Evolutionary conservation across 1,140 invertebrate species (phyloP).

Genomic region (Ceratosolen solmsi): DNA sequence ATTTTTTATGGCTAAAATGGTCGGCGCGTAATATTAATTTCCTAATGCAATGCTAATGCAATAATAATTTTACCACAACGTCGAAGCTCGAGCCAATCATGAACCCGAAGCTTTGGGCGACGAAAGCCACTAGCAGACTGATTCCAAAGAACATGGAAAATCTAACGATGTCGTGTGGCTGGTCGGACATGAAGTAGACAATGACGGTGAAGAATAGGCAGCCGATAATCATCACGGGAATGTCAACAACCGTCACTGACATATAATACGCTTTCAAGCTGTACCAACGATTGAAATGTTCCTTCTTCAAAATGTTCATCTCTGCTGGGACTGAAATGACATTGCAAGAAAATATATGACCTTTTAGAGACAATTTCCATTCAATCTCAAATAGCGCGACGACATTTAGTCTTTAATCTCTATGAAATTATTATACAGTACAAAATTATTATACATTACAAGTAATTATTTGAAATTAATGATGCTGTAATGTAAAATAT

Average conservation of each 20-base stretch:
- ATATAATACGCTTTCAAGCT: conserved; percentile 93
- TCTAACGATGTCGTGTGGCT: conserved; percentile 83
- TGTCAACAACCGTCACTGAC: conserved; percentile 88
- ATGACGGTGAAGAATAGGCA: conserved; percentile 86
- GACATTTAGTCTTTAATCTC: no score
- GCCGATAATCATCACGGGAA: conserved; percentile 83
- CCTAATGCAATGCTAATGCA: no score
- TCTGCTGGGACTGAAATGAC: conserved; percentile 89
- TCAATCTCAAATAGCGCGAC: no score
- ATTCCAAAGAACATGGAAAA: conserved; percentile 89
- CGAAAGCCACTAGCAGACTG: conserved; percentile 86
- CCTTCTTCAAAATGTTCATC: conserved; percentile 91
- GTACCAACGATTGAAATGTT: conserved; percentile 98
- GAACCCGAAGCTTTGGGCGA: conserved; percentile 91
- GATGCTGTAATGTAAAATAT: no score
- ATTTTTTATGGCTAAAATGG: no score
- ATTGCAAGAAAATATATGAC: no score
- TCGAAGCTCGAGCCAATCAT: conserved; percentile 89
- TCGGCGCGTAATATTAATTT: no score
- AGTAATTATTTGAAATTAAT: no score
- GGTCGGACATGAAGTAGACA: conserved; percentile 89
- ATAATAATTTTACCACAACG: conserved; percentile 79
- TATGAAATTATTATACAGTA: no score
- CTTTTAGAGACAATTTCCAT: no score
- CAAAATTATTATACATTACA: no score